Evolutionary conservation across 2,113 vertebrate species (phyloP), one percentile per base, ranked within the genome.

Genomic region (Myrmophylax atrothorax): DNA sequence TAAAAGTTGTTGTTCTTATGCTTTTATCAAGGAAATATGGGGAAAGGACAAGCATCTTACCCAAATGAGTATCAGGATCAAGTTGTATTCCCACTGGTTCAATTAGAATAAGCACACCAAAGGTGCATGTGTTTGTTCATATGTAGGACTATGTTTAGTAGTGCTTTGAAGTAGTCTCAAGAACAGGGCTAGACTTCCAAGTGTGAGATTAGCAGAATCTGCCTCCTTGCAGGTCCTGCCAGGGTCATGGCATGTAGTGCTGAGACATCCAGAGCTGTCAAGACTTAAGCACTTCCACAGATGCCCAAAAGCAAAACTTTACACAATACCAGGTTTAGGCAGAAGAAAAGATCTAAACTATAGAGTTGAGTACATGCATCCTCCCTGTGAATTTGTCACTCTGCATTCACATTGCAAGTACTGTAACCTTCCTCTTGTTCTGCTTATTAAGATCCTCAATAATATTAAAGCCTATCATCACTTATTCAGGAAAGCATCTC

Each of bases 401-500:
- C 23, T 47, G 33, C 55, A 87, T 80, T 83, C 72, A 70, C 18
- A 13, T 7, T 87, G n/a, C 55, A 84, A 84, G 44, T 77, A 63
- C 75, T 77, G 33, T 84, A 90, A 85, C 78, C 67, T 59, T 95
- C 62, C 69, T 87, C 35, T 52, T 2, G 2, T 40, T 84, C 63
- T 86, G 75, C 42, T 52, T 90, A 63, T 91, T 94, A 87, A 85
- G 67, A 91, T 81, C 46, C 14, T 13, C 97, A 97, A 98, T 97
- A 97, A 96, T 95, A 97, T 96, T 96, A 97, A 94, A 97, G 85
- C 60, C 85, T 95, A 94, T 92, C 97, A 95, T 97, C 94, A 96
- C 88, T 94, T 93, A 93, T 96, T 97, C 96, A 96, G 96, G 94
- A 97, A 98, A 98, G 94, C 93, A 95, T 60, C 91, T 94, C 96